Percentiles rank a stretch among this genome's conserved stretches.
Conservation (phyloP, 2,797 vertebrate species). For the Orientallactaga sibirica region DNA sequence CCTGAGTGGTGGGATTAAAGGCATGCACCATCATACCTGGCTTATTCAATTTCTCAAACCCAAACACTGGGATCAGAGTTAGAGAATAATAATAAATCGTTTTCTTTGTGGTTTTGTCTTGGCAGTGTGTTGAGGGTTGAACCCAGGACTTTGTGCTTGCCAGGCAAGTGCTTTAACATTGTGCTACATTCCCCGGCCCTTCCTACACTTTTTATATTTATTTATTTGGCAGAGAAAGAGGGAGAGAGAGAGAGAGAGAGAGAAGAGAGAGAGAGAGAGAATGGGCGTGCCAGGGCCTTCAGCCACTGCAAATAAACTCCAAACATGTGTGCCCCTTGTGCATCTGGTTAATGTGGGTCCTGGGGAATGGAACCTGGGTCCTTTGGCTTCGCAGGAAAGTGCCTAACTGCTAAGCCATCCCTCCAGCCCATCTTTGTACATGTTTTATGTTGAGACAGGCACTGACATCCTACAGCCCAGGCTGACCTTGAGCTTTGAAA, state of each 20-base stretch:
- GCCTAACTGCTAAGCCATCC: too few species aligned
- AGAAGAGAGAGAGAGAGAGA: neutral
- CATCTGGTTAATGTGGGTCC: too few species aligned
- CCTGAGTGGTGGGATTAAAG: too few species aligned
- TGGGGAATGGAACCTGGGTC: too few species aligned
- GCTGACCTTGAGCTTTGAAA: neutral
- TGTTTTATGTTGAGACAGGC: neutral
- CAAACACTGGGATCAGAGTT: neutral
- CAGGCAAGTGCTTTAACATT: neutral
- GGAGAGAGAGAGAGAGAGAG: neutral
- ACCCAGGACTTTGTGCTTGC: neutral
- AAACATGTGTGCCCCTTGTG: too few species aligned
- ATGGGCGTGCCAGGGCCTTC: too few species aligned
- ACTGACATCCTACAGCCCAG: too few species aligned
- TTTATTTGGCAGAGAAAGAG: too few species aligned
- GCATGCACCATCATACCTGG: too few species aligned
- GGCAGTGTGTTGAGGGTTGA: neutral
- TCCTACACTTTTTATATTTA: neutral
- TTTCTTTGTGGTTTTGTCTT: too few species aligned
- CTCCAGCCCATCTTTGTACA: neutral
- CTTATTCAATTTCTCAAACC: neutral
- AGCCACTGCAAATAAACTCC: too few species aligned
- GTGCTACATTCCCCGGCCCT: neutral
- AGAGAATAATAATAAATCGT: neutral
- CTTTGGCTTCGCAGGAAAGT: too few species aligned